Evolutionary conservation across 2,113 vertebrate genomes (phyloP), one percentile per base, ranked within the genome.

Genomic region (Osmerus eperlanus): DNA sequence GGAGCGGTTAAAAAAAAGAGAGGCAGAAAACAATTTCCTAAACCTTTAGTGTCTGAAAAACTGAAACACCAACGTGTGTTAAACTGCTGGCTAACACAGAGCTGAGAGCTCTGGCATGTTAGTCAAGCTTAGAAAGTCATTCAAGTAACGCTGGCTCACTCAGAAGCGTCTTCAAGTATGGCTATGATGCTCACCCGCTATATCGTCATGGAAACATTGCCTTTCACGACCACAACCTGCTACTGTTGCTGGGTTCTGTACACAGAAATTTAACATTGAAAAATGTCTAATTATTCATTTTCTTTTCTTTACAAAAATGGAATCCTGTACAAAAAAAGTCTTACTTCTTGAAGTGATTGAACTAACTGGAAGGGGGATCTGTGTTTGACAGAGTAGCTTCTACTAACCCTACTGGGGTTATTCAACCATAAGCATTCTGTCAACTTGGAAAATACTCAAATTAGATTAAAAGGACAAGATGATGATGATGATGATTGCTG

Each of bases 111-210:
- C 73, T 85, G 92, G 91, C 94, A 91, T 89, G 73, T 93, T 90
- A 89, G 92, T 93, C 92, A 92, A 91, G 90, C 93, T 93, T 91
- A 93, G 90, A 91, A 93, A 93, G 91, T 95, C 91, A 94, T 98
- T 98, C 96, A 98, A 98, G 96, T 97, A 97, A 94, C 91, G 92
- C 94, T 94, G 94, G 97, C 93, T 95, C 90, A 93, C 90, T 92
- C 92, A 92, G 81, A 95, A 96, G 90, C 94, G 90, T 94, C 91
- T 97, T 97, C 95, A 96, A 97, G 96, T 98, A 97, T 97, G 96
- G 95, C 95, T 95, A 92, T 94, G 84, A 82, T 87, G 93, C 90
- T 93, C 91, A 95, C 94, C 94, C 91, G 92, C 93, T 93, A 91
- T 78, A 90, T 93, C 91, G 92, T 90, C 89, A 88, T 90, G 84